Base-by-base conservation (phyloP, 2,888 invertebrate genomes). In the Agonopterix alstromeriana region DNA sequence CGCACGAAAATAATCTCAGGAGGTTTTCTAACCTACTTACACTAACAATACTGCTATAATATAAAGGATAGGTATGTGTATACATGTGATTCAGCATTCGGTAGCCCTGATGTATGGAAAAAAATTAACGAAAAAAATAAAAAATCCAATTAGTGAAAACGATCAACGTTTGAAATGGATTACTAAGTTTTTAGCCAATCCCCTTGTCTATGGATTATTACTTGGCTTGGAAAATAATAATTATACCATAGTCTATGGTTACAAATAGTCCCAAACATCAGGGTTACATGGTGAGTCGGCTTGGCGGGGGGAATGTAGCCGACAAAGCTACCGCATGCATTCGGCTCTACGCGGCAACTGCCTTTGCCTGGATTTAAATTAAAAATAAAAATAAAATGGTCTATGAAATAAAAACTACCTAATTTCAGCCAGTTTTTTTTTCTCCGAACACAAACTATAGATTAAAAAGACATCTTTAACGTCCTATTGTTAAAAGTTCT, bases 251-350 rank as follows among this genome's bases (percentile, higher is more conserved):
- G 38, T 38, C 38, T 38, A 38, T 38, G 38, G 38, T 38, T 38
- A 38, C 10, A 10, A 38, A 38, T 8, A 5, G 59, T 61, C 70
- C 76, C 74, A 79, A 75, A 70, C 71, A 66, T 63, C 76, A 73
- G 63, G 73, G 75, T 70, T 74, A 75, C 75, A 70, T 54, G 56
- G 69, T 75, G 73, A 61, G 68, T 66, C 81, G 77, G 73, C 81
- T 27, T 64, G 67, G 66, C 73, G 64, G 59, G 27, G 61, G 75
- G 71, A 73, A 73, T 70, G 67, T 66, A 65, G 77, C 72, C 82
- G 80, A 71, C 76, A 53, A 78, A 82, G 79, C 86, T 79, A 82
- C 82, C 80, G 76, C 83, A 86, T 86, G 86, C 85, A 85, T 64
- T 73, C 70, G 69, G 74, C 76, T 73, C 80, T 79, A 78, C 76